Conservation (phyloP, 2,113 vertebrate genomes). For the Oriolus oriolus region DNA sequence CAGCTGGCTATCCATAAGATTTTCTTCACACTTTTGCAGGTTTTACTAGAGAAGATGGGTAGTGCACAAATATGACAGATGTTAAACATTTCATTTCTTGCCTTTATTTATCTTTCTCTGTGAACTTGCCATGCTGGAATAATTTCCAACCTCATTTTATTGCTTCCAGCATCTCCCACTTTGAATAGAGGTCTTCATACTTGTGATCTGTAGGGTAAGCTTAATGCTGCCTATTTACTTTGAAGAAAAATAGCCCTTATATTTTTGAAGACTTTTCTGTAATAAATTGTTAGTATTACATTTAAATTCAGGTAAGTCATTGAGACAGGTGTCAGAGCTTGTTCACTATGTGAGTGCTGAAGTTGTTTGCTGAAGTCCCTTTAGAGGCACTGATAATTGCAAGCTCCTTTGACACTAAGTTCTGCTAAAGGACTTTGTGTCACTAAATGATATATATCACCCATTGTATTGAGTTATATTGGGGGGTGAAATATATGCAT, state of each 20-base stretch:
- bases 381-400: background rate
- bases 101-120: background rate
- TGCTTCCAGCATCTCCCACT: background rate
- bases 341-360: background rate
- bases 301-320: background rate
- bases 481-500: background rate
- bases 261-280: background rate
- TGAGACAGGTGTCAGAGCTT: background rate
- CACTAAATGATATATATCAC: background rate
- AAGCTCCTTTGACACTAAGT: background rate
- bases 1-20: fast-evolving
- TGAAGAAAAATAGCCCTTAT: background rate
- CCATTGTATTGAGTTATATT: background rate
- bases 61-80: background rate
- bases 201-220: background rate
- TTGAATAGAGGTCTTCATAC: background rate
- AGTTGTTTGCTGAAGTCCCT: background rate
- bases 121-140: background rate
- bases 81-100: background rate
- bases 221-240: background rate
- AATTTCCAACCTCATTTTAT: background rate
- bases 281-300: background rate
- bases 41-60: background rate
- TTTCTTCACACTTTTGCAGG: background rate
- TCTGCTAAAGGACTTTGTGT: background rate